Evolutionary conservation across 2,113 vertebrate species (phyloP).

Genomic region (Apodemus sylvaticus): DNA sequence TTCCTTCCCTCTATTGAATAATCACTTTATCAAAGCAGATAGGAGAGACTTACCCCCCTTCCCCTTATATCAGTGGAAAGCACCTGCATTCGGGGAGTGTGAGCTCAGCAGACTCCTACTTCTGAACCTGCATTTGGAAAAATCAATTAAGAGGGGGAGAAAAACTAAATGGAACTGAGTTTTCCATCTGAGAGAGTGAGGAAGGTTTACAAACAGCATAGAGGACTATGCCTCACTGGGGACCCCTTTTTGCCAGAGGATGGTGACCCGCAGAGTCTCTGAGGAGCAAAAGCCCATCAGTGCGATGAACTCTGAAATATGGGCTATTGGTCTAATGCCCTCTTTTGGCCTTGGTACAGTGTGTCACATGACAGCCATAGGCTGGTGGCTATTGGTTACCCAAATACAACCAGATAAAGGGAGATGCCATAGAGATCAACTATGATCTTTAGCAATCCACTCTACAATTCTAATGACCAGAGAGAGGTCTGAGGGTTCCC

Average conservation of each 20-base stretch:
- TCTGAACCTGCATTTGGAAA: conserved; percentile 37
- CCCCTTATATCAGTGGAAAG: background rate
- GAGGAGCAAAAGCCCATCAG: background rate
- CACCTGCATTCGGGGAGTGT: background rate
- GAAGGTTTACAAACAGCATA: background rate
- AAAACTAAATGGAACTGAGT: conserved; percentile 21
- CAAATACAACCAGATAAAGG: background rate
- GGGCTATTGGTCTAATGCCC: background rate
- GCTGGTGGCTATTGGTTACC: no score
- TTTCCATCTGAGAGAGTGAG: conserved; percentile 45
- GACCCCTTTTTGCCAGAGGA: background rate
- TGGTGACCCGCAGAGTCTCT: no score
- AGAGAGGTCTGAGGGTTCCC: background rate
- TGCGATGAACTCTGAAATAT: background rate
- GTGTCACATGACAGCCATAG: background rate
- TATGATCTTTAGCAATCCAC: background rate
- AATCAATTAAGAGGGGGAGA: conserved; percentile 2
- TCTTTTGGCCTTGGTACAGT: background rate
- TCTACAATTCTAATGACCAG: background rate
- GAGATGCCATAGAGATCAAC: background rate
- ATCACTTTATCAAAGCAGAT: background rate
- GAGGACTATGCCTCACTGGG: background rate
- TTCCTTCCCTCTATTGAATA: background rate
- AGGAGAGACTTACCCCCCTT: background rate
- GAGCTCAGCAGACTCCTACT: background rate